Percentiles rank a stretch among this genome's conserved stretches.
Evolutionary conservation across 1,140 invertebrate species (phyloP).

Genomic region (Ceratina australensis): DNA sequence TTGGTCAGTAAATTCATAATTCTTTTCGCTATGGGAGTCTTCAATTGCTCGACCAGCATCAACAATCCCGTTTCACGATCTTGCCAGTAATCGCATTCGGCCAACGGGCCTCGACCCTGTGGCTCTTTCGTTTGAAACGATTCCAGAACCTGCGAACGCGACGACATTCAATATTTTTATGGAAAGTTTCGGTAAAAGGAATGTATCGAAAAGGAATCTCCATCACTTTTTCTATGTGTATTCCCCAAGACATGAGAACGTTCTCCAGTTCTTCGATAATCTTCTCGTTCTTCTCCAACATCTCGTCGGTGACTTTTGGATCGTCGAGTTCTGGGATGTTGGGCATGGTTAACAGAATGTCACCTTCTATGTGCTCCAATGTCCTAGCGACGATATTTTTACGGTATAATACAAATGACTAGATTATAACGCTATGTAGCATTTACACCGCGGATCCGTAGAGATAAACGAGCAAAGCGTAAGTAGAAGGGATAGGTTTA

Average conservation of each 20-base stretch:
- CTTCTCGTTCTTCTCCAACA: constrained; percentile 77
- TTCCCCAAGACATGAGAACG: constrained; percentile 83
- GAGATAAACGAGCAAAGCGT: no score
- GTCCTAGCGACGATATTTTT: constrained; percentile 80
- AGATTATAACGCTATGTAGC: no score
- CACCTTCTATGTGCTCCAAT: constrained; percentile 84
- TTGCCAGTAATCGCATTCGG: constrained; percentile 91
- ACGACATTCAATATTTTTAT: not conserved
- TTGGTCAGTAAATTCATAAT: constrained; percentile 82
- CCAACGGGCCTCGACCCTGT: constrained; percentile 86
- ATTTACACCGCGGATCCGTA: no score
- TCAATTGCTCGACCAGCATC: constrained; percentile 89
- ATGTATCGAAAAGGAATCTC: not conserved
- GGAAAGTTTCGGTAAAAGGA: not conserved
- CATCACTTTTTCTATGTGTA: constrained; percentile 83
- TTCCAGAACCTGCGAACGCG: constrained; percentile 63
- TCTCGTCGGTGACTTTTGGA: constrained; percentile 77
- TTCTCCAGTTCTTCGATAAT: constrained; percentile 82
- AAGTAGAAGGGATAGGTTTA: no score
- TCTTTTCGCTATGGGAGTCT: constrained; percentile 83
- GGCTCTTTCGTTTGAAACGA: constrained; percentile 74
- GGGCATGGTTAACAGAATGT: constrained; percentile 83
- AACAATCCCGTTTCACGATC: constrained; percentile 88
- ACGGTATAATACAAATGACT: not conserved
- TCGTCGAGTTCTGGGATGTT: constrained; percentile 79